Evolutionary conservation across 2,888 invertebrate genomes (phyloP).

Genomic region (Orthosia incerta): DNA sequence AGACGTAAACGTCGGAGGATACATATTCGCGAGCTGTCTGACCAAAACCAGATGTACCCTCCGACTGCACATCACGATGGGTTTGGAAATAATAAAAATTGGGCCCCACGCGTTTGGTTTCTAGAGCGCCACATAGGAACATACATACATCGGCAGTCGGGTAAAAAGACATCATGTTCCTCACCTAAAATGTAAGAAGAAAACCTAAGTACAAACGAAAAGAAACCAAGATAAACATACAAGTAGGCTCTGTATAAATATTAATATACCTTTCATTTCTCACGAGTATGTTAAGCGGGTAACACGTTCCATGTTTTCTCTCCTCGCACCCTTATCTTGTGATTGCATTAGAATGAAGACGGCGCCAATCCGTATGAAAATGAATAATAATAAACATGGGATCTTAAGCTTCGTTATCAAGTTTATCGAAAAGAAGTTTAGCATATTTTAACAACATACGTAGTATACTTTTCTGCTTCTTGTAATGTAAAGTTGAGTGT

Average conservation of each 20-base stretch:
- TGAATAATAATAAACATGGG: constrained; percentile 40
- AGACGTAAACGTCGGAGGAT: too few relatives aligned
- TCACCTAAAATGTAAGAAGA: too few relatives aligned
- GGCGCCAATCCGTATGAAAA: constrained; percentile 24
- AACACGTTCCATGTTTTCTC: constrained; percentile 9
- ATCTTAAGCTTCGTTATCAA: constrained; percentile 16
- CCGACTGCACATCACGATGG: too few relatives aligned
- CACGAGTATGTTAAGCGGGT: constrained; percentile 4
- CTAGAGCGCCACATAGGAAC: too few relatives aligned
- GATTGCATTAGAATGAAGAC: constrained; percentile 30
- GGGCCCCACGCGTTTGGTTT: too few relatives aligned
- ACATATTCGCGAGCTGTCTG: too few relatives aligned
- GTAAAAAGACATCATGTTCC: too few relatives aligned
- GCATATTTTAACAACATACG: constrained; percentile 11
- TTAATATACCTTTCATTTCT: not conserved
- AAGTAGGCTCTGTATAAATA: not conserved
- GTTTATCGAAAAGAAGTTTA: not conserved
- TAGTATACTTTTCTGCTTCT: not conserved
- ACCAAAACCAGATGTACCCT: too few relatives aligned
- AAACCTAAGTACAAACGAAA: not conserved
- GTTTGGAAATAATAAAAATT: too few relatives aligned
- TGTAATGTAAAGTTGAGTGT: too few relatives aligned
- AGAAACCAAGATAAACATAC: not conserved
- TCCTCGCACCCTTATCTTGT: constrained; percentile 17
- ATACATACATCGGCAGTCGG: too few relatives aligned